These are phyloP conservation scores for Danio jaintianensis DNA, from an alignment of 2,797 vertebrate genomes.

Conservation along the genomic window DNA sequence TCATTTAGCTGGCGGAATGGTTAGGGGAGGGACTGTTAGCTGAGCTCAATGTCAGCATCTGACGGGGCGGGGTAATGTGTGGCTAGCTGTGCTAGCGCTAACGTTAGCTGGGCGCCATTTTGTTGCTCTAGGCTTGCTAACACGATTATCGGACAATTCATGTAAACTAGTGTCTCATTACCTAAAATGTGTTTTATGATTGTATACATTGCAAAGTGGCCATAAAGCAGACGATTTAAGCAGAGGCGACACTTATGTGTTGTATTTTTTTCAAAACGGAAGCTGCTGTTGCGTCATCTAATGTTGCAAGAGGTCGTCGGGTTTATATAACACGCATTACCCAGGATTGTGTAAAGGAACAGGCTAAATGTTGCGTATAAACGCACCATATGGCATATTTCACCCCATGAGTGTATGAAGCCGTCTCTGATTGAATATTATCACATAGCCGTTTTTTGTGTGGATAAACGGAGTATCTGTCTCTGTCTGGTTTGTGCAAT, in stretches of 20 bases:
- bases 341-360: background rate
- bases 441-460: background rate
- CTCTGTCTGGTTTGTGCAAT: background rate
- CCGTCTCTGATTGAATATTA: background rate
- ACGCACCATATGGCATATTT: background rate
- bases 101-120: slow-evolving; percentile 52
- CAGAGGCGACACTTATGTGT: background rate
- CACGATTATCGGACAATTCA: background rate
- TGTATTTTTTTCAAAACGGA: background rate
- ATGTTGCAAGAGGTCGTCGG: background rate
- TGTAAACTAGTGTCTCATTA: background rate
- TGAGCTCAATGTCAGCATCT: slow-evolving; percentile 43
- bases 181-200: background rate
- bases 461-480: background rate
- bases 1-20: slow-evolving; percentile 34
- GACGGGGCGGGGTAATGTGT: slow-evolving; percentile 39
- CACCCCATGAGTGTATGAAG: background rate
- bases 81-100: slow-evolving; percentile 12
- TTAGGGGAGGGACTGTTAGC: slow-evolving; percentile 48
- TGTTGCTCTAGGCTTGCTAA: slow-evolving; percentile 15
- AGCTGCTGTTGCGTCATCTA: slow-evolving; percentile 15
- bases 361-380: background rate
- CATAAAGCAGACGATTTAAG: background rate
- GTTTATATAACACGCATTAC: slow-evolving; percentile 15
- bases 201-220: background rate